Evolutionary conservation across 2,888 invertebrate genomes (phyloP), one percentile per base, ranked within the genome.

Genomic region (Hesperia comma): DNA sequence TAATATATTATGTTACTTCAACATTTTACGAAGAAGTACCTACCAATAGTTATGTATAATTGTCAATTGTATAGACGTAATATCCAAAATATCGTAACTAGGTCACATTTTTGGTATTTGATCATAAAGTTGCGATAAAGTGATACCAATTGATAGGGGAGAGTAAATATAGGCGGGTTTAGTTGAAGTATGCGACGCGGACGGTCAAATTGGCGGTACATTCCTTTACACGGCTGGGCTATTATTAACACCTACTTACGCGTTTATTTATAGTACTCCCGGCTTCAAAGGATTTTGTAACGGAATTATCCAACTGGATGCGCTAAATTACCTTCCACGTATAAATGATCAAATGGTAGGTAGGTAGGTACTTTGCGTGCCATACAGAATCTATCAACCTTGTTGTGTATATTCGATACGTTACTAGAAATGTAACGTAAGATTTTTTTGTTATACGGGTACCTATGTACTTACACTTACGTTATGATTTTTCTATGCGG

Each of bases 81-180:
- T 37, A 37, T 10, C 37, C 37, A 37, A 46, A 6, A 7, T 17
- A 7, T 17, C 8, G 43, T 46, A 46, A 15, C 49, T 49, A 10
- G 49, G 49, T 19, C 49, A 49, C 8, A 19, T 17, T 49, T 17
- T 49, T 19, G 49, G 49, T 19, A 49, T 49, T 19, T 17, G 17
- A 19, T 10, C 49, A 12, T 51, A 53, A 26, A 6, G 53, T 3
- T 26, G 26, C 49, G 49, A 49, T 49, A 49, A 53, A 53, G 26
- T 53, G 53, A 53, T 26, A 26, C 32, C 53, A 53, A 53, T 53
- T 53, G 26, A 53, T 26, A 53, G 21, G 17, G 51, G n/a, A n/a
- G 26, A n/a, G 53, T n/a, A 26, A 26, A 53, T 53, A 32, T 21
- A 26, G 21, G 53, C 10, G 49, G n/a, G 49, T 49, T 53, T 32